These are phyloP conservation scores for Lamprotornis superbus DNA, from an alignment of 2,113 vertebrate species.

Conservation along the genomic window DNA sequence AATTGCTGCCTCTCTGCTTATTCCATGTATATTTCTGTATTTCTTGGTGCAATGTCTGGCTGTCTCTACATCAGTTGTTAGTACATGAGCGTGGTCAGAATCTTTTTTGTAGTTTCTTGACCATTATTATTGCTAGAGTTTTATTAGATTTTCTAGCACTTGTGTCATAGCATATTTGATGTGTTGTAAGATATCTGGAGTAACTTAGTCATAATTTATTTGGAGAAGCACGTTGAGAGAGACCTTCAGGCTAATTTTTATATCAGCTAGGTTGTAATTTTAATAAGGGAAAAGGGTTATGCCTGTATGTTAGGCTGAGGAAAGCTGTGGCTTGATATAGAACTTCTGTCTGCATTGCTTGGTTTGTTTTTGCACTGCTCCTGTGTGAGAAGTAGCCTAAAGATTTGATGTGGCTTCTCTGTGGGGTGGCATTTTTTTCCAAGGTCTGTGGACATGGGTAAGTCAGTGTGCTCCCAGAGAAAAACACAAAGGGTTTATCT, in stretches of 20 bases:
- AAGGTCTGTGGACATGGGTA: not conserved
- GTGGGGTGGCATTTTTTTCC: not conserved
- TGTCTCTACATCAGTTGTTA: not conserved
- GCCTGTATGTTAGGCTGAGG: not conserved
- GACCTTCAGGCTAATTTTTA: not conserved
- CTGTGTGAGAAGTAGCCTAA: not conserved
- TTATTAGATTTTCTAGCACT: not conserved
- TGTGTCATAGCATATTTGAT: not conserved
- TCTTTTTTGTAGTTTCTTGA: not conserved
- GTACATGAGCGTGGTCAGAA: fast-evolving
- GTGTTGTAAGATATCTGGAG: not conserved
- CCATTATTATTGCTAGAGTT: not conserved
- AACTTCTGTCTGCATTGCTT: not conserved
- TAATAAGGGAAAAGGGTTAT: not conserved
- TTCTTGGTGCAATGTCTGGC: not conserved
- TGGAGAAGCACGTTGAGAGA: not conserved
- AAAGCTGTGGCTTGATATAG: not conserved
- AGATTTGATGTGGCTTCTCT: not conserved
- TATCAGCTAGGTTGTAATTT: not conserved
- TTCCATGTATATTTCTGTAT: not conserved
- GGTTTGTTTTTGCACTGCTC: not conserved
- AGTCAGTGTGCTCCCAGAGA: not conserved
- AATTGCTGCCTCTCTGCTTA: not conserved
- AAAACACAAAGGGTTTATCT: not conserved
- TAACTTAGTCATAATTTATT: not conserved